phyloP scores from a whole-genome alignment of 53 echinoderm and acorn worm species.

The Stichopus horrens region DNA sequence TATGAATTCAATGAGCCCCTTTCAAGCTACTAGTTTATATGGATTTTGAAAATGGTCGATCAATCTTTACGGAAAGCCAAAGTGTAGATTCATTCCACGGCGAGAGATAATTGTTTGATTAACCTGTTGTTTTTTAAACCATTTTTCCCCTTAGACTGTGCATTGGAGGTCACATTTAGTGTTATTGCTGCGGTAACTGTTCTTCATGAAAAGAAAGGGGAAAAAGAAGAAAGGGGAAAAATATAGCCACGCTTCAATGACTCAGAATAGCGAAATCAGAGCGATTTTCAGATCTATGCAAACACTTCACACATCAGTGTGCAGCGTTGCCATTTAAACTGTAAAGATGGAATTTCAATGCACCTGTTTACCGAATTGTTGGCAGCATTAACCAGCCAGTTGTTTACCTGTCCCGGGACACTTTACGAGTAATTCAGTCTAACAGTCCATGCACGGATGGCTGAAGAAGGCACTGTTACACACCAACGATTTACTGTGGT shows the following conservation, averaged over 20 bases:
- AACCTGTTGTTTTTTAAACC: not conserved
- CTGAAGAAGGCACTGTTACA: not conserved
- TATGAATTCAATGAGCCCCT: too few species aligned
- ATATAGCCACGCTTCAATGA: not conserved
- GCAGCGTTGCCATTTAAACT: not conserved
- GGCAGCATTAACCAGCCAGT: not conserved
- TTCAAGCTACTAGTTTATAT: too few species aligned
- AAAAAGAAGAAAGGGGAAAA: not conserved
- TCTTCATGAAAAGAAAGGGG: not conserved
- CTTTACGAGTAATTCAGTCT: not conserved
- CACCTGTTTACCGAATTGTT: not conserved
- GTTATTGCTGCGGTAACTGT: not conserved
- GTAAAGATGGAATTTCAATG: not conserved
- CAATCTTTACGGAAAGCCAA: too few species aligned
- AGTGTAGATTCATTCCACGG: too few species aligned
- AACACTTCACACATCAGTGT: conserved; percentile 2
- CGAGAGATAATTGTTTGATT: too few species aligned
- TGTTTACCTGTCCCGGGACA: not conserved
- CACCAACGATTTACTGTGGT: not conserved
- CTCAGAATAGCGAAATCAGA: not conserved
- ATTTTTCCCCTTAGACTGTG: not conserved
- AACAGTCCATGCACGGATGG: not conserved
- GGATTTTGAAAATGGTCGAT: too few species aligned
- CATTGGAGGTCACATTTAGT: not conserved
- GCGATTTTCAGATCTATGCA: not conserved